phyloP scores from a whole-genome alignment of 2,888 invertebrate species.

The Eupithecia insigniata region DNA sequence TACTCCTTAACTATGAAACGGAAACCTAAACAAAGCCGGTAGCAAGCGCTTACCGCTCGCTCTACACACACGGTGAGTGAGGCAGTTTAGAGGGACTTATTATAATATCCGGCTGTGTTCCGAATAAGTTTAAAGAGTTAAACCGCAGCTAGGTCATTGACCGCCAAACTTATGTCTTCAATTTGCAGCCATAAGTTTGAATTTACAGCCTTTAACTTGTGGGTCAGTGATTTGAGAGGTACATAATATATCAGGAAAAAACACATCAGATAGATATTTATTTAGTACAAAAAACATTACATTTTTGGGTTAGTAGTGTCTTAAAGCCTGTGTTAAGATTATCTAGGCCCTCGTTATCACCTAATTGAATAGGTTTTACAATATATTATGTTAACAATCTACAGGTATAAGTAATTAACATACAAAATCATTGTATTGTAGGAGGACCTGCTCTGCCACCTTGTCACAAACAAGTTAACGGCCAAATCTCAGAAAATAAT shows the following conservation, averaged over 20 bases:
- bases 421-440: background rate
- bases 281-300: too few relatives aligned
- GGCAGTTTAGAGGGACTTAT: slow-evolving; percentile 18
- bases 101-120: slow-evolving; percentile 20
- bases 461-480: slow-evolving; percentile 15
- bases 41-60: background rate
- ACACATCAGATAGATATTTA: too few relatives aligned
- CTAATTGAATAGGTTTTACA: too few relatives aligned
- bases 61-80: slow-evolving; percentile 6
- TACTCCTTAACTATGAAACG: slow-evolving; percentile 5
- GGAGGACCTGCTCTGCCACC: background rate
- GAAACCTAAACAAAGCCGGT: slow-evolving; percentile 10
- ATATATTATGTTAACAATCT: too few relatives aligned
- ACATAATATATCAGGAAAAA: too few relatives aligned
- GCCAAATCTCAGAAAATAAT: slow-evolving; percentile 14
- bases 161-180: too few relatives aligned
- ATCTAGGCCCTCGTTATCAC: too few relatives aligned
- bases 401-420: too few relatives aligned
- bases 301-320: background rate
- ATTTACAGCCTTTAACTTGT: background rate
- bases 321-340: too few relatives aligned
- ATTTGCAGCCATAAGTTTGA: background rate
- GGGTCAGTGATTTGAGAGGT: background rate
- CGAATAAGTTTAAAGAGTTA: slow-evolving; percentile 23
- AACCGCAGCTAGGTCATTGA: slow-evolving; percentile 15